Evolutionary conservation across 30 jellyfish, hydroid and myxozoan species (phyloP).

Genomic region (Cassiopea xamachana): DNA sequence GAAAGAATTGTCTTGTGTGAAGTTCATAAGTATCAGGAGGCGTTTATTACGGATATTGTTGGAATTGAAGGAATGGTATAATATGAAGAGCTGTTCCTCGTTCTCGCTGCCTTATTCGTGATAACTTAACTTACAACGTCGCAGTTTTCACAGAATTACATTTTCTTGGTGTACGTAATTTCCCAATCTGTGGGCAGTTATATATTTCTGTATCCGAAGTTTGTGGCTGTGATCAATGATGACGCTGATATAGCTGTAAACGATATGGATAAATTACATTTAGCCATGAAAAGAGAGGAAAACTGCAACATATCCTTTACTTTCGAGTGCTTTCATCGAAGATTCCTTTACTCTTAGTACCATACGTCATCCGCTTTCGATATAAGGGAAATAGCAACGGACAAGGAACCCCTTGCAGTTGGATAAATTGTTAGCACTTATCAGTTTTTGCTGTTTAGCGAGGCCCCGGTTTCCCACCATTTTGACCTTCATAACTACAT

Average conservation of each 20-base stretch:
- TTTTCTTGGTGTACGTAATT: background rate
- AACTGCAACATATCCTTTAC: background rate
- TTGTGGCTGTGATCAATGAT: background rate
- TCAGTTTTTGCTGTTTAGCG: background rate
- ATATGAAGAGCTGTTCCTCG: background rate
- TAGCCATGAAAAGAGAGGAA: background rate
- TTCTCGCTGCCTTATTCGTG: background rate
- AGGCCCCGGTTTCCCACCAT: background rate
- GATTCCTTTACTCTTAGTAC: background rate
- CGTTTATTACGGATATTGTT: background rate
- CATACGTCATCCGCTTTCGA: background rate
- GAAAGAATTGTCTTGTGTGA: background rate
- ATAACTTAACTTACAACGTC: background rate
- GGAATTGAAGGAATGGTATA: background rate
- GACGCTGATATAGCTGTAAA: background rate
- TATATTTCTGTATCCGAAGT: background rate
- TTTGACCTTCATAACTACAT: too few relatives aligned
- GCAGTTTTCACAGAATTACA: background rate
- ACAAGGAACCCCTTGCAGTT: background rate
- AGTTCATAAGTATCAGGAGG: background rate
- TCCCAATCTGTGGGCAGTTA: background rate
- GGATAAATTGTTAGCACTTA: background rate
- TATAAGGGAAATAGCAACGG: background rate
- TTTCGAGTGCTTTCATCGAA: background rate
- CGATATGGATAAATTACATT: background rate